These are phyloP conservation scores for Zaprionus gabonicus DNA, from an alignment of 1,140 invertebrate species.

Conservation along the genomic window DNA sequence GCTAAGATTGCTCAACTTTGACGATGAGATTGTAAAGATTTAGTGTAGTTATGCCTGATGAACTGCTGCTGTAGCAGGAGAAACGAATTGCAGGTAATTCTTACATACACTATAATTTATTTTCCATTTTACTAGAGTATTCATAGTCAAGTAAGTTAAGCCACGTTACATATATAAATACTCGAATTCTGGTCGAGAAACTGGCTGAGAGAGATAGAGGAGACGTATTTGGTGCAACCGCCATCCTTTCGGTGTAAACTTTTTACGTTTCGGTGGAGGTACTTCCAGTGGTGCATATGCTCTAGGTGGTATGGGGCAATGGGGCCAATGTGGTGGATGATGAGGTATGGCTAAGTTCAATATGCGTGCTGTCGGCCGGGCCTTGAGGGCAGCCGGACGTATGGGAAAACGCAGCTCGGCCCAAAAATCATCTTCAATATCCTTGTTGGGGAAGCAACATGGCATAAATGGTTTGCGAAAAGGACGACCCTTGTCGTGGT, in stretches of 20 bases:
- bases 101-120: background rate
- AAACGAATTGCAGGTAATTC: background rate
- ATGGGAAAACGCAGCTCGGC: conserved; percentile 64
- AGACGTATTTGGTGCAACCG: conserved; percentile 68
- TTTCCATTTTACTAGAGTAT: background rate
- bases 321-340: conserved; percentile 55
- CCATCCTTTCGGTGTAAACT: conserved; percentile 70
- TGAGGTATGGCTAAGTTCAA: conserved; percentile 60
- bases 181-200: conserved; percentile 55
- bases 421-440: conserved; percentile 66
- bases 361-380: conserved; percentile 60
- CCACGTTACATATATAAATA: conserved; percentile 63
- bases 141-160: background rate
- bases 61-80: background rate
- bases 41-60: conserved; percentile 36
- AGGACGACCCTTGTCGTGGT: conserved; percentile 65
- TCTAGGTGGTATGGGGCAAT: conserved; percentile 62
- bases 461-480: conserved; percentile 48
- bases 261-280: conserved; percentile 49
- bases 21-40: conserved; percentile 32
- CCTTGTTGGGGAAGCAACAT: conserved; percentile 61
- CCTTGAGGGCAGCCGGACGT: conserved; percentile 48
- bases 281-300: conserved; percentile 12
- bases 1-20: conserved; percentile 54
- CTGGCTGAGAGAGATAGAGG: conserved; percentile 67